A percentile compares a stretch with the other conserved stretches of the same genome.
phyloP scores from a whole-genome alignment of 2,888 invertebrate genomes.

The Spisula solida region DNA sequence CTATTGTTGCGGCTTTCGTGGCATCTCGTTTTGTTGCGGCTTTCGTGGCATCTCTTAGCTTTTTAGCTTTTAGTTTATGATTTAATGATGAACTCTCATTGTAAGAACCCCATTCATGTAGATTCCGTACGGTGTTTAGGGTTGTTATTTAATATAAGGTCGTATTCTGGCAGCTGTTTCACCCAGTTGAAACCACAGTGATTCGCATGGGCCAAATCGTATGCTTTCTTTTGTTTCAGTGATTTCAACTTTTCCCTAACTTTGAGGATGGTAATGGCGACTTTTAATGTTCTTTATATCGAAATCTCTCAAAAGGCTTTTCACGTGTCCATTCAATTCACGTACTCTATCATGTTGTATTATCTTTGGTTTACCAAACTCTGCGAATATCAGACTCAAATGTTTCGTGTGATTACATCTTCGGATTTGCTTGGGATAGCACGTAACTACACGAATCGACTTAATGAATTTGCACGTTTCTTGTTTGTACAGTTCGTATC shows the following conservation, averaged over 20 bases:
- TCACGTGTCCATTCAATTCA: slow-evolving; percentile 21
- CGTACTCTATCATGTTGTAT: neutral
- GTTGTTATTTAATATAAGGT: neutral
- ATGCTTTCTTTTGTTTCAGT: slow-evolving; percentile 38
- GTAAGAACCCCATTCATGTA: neutral
- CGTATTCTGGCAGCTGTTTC: neutral
- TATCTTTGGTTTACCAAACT: no score
- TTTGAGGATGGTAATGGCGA: no score
- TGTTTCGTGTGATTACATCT: no score
- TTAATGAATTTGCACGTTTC: neutral
- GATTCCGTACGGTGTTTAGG: neutral
- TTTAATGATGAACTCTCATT: neutral
- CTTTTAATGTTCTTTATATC: slow-evolving; percentile 28
- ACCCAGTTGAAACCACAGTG: neutral
- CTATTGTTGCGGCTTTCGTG: slow-evolving; percentile 8
- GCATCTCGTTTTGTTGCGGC: slow-evolving; percentile 12
- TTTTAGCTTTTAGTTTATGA: no score
- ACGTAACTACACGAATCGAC: no score
- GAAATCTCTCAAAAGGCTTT: neutral
- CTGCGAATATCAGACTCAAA: no score
- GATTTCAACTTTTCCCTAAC: slow-evolving; percentile 40
- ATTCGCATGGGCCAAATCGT: slow-evolving; percentile 22
- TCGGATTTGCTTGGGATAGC: no score
- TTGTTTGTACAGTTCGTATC: neutral
- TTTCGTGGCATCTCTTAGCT: slow-evolving; percentile 17